Percentiles rank a stretch among this genome's conserved stretches.
These are phyloP conservation scores for Cinara cedri DNA, from an alignment of 2,888 invertebrate genomes.

Conservation along the genomic window DNA sequence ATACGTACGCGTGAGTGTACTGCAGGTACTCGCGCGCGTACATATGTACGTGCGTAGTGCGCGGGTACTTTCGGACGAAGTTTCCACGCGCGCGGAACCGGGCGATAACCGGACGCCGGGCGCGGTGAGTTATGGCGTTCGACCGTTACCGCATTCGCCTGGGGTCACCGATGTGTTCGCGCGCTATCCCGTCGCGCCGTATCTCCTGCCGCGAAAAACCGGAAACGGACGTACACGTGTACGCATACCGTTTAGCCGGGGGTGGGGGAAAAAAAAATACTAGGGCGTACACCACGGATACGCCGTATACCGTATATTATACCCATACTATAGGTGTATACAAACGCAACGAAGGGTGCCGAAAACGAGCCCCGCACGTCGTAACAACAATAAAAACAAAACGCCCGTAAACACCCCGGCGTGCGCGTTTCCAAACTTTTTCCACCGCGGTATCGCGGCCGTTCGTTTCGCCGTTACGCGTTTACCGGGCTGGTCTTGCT, in stretches of 20 bases:
- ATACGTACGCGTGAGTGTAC: background rate
- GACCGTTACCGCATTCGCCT: constrained; percentile 46
- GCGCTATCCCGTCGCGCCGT: constrained; percentile 6
- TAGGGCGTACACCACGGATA: no score
- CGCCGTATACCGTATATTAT: no score
- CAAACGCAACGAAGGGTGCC: background rate
- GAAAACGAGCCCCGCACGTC: constrained; percentile 2
- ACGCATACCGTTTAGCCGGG: no score
- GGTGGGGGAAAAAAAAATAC: no score
- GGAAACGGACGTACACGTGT: constrained; percentile 29
- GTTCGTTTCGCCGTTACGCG: no score
- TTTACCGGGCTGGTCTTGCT: no score
- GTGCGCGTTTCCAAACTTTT: no score
- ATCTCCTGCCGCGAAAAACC: background rate
- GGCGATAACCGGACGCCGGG: constrained; percentile 49
- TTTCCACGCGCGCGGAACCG: constrained; percentile 36
- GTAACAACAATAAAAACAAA: no score
- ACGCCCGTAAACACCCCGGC: no score
- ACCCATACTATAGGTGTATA: background rate
- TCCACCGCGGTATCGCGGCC: no score
- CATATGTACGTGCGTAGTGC: background rate
- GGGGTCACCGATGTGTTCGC: constrained; percentile 25
- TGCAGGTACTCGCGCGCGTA: background rate
- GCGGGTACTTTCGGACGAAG: no score
- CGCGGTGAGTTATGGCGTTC: constrained; percentile 44